Evolutionary conservation across 2,797 vertebrate genomes (phyloP), one percentile per base, ranked within the genome.

Genomic region (Anabacerthia variegaticeps): DNA sequence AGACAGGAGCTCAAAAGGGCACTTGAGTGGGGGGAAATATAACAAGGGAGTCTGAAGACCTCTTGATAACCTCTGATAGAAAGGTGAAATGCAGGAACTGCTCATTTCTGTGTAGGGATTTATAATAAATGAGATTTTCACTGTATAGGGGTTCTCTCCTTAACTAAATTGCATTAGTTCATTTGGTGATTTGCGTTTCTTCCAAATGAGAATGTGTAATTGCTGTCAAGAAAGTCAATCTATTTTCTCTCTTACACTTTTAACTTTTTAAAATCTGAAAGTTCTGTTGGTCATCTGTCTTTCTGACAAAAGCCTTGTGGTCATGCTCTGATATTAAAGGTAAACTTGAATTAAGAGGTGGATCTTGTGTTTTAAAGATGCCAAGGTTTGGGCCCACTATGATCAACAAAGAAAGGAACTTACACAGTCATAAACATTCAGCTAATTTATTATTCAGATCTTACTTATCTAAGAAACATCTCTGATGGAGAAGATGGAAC

Each of bases 121-220:
- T 37, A 51, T 32, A 71, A 74, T 4, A 14, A 75, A 43, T 30
- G 15, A 34, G 28, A 30, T 34, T 81, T 93, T 76, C 66, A 16
- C 61, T 77, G 12, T 20, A 19, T 54, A 68, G 83, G 68, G 7
- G 15, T 77, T 94, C 49, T 37, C 19, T 78, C 43, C 1, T 0
- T 69, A 63, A 85, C 41, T 79, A 95, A 79, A 90, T 56, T 72
- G 32, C 24, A 48, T 27, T 71, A 16, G 32, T 72, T 87, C 62
- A 34, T 84, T 80, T 88, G 85, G n/a, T 72, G 75, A 88, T 77
- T 88, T 88, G 72, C 30, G 49, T 28, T 81, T 94, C 68, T 88
- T 93, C 62, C 30, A 90, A 89, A 94, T 41, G 73, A 87, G 69
- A 77, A 66, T 15, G 44, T 54, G 20, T 58, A 87, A 81, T 74